Evolutionary conservation across 2,797 vertebrate genomes (phyloP).

Genomic region (Cryptoblepharus egeriae): DNA sequence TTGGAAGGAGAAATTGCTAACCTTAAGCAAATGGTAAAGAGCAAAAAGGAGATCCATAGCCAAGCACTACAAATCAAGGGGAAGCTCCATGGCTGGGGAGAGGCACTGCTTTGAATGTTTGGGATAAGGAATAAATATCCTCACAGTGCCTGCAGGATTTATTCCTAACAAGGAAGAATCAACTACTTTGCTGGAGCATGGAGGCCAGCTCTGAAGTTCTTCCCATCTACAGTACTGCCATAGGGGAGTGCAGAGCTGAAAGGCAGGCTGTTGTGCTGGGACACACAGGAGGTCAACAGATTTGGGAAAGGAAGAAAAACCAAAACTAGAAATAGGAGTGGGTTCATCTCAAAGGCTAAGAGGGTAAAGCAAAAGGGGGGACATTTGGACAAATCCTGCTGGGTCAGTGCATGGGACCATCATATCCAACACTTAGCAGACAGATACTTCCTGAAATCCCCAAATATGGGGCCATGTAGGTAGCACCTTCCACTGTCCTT

Average conservation of each 20-base stretch:
- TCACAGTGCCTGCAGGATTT: not conserved
- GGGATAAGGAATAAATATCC: not conserved
- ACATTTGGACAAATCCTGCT: no score
- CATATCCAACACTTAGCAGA: no score
- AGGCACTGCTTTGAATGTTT: not conserved
- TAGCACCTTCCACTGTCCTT: no score
- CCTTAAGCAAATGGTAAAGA: not conserved
- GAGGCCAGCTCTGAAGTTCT: not conserved
- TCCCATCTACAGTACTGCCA: not conserved
- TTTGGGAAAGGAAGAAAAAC: constrained; percentile 63
- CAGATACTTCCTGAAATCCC: no score
- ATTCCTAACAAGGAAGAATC: not conserved
- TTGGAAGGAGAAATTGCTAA: not conserved
- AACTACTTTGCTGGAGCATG: not conserved
- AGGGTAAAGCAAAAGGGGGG: no score
- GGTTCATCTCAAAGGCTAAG: no score
- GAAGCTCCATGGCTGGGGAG: not conserved
- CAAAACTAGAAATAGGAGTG: constrained; percentile 60
- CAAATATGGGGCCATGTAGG: no score
- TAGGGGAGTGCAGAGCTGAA: not conserved
- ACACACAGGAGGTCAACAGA: constrained; percentile 55
- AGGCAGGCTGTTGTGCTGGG: not conserved
- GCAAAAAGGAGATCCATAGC: not conserved
- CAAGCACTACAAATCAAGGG: not conserved
- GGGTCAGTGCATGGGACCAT: no score